A percentile compares a stretch with the other conserved stretches of the same genome.
These are phyloP conservation scores for Chrosomus eos DNA, from an alignment of 2,797 vertebrate species.

Conservation along the genomic window DNA sequence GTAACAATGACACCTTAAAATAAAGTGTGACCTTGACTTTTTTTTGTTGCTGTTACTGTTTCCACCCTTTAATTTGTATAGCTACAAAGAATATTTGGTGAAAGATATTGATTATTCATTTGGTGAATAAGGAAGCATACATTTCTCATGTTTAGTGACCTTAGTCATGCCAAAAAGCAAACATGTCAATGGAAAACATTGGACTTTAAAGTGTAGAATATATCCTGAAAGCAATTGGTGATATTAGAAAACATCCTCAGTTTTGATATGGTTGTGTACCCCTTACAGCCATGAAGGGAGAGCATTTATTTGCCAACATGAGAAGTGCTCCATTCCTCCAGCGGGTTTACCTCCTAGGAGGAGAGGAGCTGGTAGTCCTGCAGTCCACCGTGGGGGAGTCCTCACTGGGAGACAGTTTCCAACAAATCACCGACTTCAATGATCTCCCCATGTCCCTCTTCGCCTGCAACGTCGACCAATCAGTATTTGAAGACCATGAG, in stretches of 20 bases:
- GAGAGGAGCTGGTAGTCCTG: conserved; percentile 78
- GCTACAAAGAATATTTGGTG: background rate
- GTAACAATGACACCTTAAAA: too few species aligned
- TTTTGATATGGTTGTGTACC: conserved; percentile 25
- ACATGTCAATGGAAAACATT: background rate
- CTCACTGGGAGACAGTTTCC: conserved; percentile 77
- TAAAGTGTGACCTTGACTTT: too few species aligned
- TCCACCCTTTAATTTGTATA: background rate
- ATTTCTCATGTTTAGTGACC: background rate
- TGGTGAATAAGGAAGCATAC: background rate
- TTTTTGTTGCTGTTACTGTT: background rate
- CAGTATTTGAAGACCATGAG: conserved; percentile 84
- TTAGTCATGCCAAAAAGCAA: background rate
- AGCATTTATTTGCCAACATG: conserved; percentile 81
- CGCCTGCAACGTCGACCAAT: conserved; percentile 87
- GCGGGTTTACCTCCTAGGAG: conserved; percentile 67
- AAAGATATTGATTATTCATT: background rate
- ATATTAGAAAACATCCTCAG: background rate
- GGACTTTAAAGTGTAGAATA: background rate
- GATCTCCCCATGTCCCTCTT: conserved; percentile 86
- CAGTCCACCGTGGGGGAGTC: conserved; percentile 75
- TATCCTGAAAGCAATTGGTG: background rate
- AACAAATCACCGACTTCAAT: conserved; percentile 86
- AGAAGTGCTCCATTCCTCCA: conserved; percentile 71
- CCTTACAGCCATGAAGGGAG: conserved; percentile 84